Conservation (phyloP, 2,113 vertebrate genomes). For the Acrocephalus arundinaceus region DNA sequence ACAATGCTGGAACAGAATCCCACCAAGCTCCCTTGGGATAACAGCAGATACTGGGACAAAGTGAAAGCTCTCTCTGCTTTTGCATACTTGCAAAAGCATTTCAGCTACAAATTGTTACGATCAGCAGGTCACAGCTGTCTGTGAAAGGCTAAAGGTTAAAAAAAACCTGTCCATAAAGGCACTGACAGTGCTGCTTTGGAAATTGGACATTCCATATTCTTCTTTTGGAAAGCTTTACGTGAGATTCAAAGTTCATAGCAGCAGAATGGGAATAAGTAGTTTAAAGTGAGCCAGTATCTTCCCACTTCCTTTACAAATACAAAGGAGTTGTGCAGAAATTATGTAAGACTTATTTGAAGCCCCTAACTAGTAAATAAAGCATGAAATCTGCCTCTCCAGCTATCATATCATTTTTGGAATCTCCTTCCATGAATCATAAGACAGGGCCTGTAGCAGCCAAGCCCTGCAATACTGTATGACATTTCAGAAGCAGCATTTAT, state of each 20-base stretch:
- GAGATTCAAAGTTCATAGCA: background rate
- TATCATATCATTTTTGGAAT: background rate
- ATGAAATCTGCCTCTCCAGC: background rate
- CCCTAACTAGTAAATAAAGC: background rate
- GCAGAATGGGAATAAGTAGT: background rate
- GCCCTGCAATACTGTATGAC: fast-evolving
- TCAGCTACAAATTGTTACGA: background rate
- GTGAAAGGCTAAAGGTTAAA: background rate
- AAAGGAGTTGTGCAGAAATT: background rate
- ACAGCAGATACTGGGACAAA: background rate
- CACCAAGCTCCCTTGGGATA: background rate
- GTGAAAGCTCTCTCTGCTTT: background rate
- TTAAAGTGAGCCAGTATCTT: background rate
- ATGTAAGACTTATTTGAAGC: background rate
- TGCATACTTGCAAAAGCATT: background rate
- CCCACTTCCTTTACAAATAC: background rate
- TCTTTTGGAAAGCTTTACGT: background rate
- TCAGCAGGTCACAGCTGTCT: background rate
- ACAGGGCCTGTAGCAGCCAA: background rate
- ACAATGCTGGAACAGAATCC: background rate
- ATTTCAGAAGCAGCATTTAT: background rate
- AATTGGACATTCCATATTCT: fast-evolving
- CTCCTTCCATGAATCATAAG: background rate
- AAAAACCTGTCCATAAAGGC: background rate
- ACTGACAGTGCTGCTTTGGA: background rate